Percentiles rank a stretch among this genome's conserved stretches.
Conservation (phyloP, 2,888 invertebrate species). For the Pheosia tremula region DNA sequence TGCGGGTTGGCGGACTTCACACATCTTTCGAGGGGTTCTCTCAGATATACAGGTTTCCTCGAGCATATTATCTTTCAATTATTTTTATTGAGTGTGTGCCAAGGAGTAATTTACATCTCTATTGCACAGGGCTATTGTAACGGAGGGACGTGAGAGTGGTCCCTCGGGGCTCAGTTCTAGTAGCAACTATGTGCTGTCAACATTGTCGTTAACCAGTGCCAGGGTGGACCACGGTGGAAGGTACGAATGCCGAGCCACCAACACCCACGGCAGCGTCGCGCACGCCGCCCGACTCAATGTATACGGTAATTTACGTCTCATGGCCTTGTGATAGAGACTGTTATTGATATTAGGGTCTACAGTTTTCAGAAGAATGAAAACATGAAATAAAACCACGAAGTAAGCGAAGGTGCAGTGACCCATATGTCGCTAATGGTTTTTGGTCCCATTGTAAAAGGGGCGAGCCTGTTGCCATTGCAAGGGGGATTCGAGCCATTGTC, state of each 20-base stretch:
- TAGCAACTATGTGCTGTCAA: conserved; percentile 91
- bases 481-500: no score
- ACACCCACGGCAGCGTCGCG: conserved; percentile 88
- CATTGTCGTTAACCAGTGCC: conserved; percentile 90
- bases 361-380: neutral
- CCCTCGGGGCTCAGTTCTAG: conserved; percentile 66
- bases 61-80: neutral
- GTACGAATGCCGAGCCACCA: conserved; percentile 92
- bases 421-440: no score
- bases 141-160: conserved; percentile 72
- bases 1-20: no score
- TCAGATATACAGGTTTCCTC: no score
- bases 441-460: no score
- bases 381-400: no score
- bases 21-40: no score
- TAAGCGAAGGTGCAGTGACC: no score
- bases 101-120: neutral
- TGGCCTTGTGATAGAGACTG: conserved; percentile 14
- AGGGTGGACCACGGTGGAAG: conserved; percentile 93
- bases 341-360: conserved; percentile 15
- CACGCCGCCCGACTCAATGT: conserved; percentile 92
- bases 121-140: conserved; percentile 65
- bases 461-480: no score
- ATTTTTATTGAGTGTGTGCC: neutral
- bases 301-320: conserved; percentile 84